Conservation (phyloP, 1,140 invertebrate species). For the Bombus pascuorum region DNA sequence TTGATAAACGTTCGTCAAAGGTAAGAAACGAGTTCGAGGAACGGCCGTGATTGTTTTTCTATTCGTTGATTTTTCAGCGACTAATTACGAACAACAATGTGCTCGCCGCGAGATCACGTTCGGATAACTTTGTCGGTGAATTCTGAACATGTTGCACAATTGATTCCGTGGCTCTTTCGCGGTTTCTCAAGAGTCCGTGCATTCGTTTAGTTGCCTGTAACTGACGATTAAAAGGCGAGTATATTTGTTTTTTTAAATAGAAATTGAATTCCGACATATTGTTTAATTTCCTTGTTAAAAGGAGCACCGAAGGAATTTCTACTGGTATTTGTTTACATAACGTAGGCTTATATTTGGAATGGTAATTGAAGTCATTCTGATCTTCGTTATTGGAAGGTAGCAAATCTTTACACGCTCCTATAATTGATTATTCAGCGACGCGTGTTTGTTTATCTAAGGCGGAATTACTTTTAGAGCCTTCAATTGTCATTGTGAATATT, state of each 20-base stretch:
- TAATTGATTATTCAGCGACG: not conserved
- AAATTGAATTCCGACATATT: not conserved
- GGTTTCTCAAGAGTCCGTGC: conserved; percentile 7
- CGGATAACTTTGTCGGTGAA: conserved; percentile 15
- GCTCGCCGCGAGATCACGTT: conserved; percentile 2
- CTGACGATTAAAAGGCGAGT: not conserved
- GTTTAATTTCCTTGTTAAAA: not conserved
- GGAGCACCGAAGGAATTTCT: not conserved
- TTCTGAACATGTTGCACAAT: conserved; percentile 25
- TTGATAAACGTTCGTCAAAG: not conserved
- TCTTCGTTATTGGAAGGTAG: not conserved
- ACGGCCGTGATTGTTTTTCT: conserved; percentile 1
- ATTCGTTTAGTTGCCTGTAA: not conserved
- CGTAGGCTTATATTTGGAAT: not conserved
- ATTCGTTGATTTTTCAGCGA: conserved; percentile 9
- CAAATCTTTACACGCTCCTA: not conserved
- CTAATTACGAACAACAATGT: conserved; percentile 40
- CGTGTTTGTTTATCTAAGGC: not conserved
- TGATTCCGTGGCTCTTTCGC: not conserved
- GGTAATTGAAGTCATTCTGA: not conserved
- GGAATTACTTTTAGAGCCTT: not conserved
- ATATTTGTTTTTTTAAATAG: not conserved
- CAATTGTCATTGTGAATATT: not conserved
- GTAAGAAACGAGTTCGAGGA: not conserved
- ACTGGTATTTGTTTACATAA: not conserved